Base-by-base conservation (phyloP, 2,113 vertebrate genomes). In the Antigone vipio region DNA sequence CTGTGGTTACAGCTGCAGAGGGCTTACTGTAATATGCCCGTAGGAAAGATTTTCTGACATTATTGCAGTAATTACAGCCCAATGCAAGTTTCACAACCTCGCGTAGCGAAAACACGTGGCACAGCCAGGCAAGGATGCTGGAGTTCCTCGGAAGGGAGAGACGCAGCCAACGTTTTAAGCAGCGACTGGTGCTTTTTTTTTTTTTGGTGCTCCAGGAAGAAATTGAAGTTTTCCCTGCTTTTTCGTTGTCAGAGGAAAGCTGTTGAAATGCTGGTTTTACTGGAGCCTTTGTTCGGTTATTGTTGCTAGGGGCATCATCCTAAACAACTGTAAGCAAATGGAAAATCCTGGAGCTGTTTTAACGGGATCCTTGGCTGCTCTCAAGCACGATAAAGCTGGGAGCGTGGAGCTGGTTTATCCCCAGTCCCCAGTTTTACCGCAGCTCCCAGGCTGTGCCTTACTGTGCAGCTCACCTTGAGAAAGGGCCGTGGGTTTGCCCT, bases 41-140 rank as follows among this genome's bases (percentile, higher is more conserved):
- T 35, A 93, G 93, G 93, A 92, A 91, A 96, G 90, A 60, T 95
- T 96, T 95, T 94, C 91, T 95, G 90, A 67, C 81, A 90, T 83
- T 89, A 91, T 60, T 95, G 82, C 88, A 52, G 82, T 93, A 93
- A 93, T 95, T 92, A 68, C 63, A 75, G 87, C 67, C 91, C 89
- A 93, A 92, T 83, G 80, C 59, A 58, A 74, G 80, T 98, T 97
- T 96, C 96, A 96, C 88, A 97, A 94, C 85, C 56, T 95, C 22
- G 1, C 10, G n/a, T 47, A 45, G 77, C 15, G 4, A 66, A 49
- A 49, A 55, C 69, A 23, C 50, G 22, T 89, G 78, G 91, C 85
- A 50, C 4, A 2, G 69, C 35, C 11, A 6, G 68, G 58, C 73
- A 18, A 27, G 87, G 89, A 58, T 92, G 69, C 78, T 90, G 71